Evolutionary conservation across 2,113 vertebrate genomes (phyloP), one percentile per base, ranked within the genome.

Genomic region (Prunella fulvescens): DNA sequence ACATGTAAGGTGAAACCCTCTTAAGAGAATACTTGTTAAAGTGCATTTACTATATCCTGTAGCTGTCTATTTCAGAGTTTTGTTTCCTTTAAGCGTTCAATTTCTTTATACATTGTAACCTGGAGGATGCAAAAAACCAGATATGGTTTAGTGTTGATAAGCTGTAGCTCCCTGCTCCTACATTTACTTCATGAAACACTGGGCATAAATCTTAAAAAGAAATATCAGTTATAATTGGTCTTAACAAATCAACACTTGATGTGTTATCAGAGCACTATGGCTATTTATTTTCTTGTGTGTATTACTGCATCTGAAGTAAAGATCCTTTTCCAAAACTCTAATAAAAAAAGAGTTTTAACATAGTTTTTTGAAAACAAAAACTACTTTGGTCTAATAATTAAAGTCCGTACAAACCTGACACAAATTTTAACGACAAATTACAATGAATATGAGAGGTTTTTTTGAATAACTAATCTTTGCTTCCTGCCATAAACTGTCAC

Each of bases 1-100:
- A 93, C 62, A 50, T 85, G 97, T 97, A 98, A 98, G 93, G 62
- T 57, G 96, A 98, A 97, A 98, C 98, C 72, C 97, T 96, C 95
- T 94, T 95, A 95, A 83, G 97, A 98, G 96, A 95, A 94, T 90
- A 87, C 96, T 81, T 97, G 77, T 95, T 96, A 88, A 94, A 97
- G 54, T 70, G 73, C 88, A 91, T 97, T 96, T 96, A 90, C 81
- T 96, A 42, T 70, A 84, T 79, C 74, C 58, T 86, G 58, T 88
- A 93, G 91, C 90, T 97, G 56, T 88, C 96, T 22, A 89, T 93
- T 94, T 95, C 86, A 93, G 80, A 95, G 79, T 88, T 97, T 76
- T 73, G 86, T 83, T 96, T 96, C 91, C 94, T 92, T 90, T 65
- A 95, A 96, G 79, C 18, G 20, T 84, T 97, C 66, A 57, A 77